Percentiles rank a stretch among this genome's conserved stretches.
phyloP scores from a whole-genome alignment of 2,113 vertebrate species.

The Budorcas taxicolor region DNA sequence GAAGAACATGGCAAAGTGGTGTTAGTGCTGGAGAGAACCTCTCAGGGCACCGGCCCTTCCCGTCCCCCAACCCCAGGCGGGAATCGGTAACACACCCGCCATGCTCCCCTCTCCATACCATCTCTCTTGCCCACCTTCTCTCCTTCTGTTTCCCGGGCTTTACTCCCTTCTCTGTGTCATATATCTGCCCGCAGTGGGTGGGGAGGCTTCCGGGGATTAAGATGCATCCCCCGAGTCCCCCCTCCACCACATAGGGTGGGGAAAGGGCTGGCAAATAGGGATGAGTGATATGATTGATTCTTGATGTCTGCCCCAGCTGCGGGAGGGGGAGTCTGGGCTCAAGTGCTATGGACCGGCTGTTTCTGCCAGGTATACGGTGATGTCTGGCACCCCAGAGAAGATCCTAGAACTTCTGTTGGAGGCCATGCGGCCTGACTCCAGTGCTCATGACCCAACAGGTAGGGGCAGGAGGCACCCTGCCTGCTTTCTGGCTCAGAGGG shows the following conservation, averaged over 20 bases:
- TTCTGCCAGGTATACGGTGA: conserved; percentile 88
- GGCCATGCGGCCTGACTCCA: conserved; percentile 88
- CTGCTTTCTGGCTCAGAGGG: neutral
- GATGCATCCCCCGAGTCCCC: neutral
- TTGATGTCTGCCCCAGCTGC: neutral
- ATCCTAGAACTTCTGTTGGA: conserved; percentile 94
- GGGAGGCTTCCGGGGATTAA: neutral
- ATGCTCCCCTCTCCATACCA: neutral
- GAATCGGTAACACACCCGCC: conserved; percentile 75
- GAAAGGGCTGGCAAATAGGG: neutral
- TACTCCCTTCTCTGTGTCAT: neutral
- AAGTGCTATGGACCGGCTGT: accelerated
- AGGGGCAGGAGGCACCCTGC: neutral
- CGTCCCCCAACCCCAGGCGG: conserved; percentile 67
- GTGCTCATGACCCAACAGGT: conserved; percentile 87
- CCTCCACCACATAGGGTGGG: neutral
- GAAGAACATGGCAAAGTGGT: conserved; percentile 95
- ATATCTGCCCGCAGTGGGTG: neutral
- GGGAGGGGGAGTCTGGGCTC: neutral
- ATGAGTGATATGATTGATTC: neutral
- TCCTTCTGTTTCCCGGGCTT: neutral
- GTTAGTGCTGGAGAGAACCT: conserved; percentile 90
- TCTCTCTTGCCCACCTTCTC: neutral
- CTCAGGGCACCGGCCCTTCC: conserved; percentile 66
- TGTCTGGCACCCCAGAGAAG: conserved; percentile 96